These are phyloP conservation scores for Tauraco erythrolophus DNA, from an alignment of 2,113 vertebrate genomes.

Conservation along the genomic window DNA sequence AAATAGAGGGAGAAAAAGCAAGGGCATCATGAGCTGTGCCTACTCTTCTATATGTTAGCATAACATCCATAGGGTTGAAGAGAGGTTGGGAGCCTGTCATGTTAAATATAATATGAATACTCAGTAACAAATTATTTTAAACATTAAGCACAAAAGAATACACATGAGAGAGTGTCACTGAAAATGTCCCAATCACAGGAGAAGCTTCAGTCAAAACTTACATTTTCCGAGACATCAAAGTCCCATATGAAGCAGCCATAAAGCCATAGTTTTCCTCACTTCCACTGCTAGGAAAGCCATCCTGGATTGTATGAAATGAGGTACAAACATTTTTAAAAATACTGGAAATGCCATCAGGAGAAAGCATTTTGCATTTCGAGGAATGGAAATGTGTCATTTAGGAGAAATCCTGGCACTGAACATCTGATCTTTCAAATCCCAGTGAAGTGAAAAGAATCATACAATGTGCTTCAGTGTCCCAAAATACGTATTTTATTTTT, in stretches of 20 bases:
- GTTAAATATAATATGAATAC: background rate
- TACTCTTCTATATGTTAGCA: background rate
- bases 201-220: background rate
- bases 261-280: background rate
- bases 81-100: background rate
- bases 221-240: background rate
- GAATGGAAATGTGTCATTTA: background rate
- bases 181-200: background rate
- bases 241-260: background rate
- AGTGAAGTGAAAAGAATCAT: background rate
- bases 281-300: background rate
- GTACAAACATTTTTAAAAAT: background rate
- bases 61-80: background rate
- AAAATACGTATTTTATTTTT: fast-evolving
- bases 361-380: background rate
- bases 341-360: background rate
- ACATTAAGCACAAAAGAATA: background rate
- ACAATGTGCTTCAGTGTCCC: background rate
- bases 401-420: background rate
- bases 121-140: background rate
- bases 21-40: background rate
- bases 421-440: background rate
- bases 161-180: background rate
- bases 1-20: background rate
- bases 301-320: background rate